Percentiles rank a stretch among this genome's conserved stretches.
phyloP scores from a whole-genome alignment of 2,113 vertebrate species.

The Sterrhoptilus dennistouni region DNA sequence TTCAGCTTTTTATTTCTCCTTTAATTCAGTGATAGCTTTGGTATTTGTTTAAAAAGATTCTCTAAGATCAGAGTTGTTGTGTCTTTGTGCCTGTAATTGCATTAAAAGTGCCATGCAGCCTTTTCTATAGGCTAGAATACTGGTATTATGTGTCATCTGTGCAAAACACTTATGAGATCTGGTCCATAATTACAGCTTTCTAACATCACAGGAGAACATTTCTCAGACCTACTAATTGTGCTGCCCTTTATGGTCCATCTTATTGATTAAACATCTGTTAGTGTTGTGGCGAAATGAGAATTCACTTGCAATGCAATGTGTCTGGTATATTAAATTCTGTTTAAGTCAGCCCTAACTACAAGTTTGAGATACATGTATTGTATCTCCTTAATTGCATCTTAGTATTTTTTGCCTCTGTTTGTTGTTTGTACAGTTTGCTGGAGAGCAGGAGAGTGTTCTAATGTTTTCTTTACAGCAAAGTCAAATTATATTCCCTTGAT shows the following conservation, averaged over 20 bases:
- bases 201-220: constrained; percentile 53
- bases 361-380: constrained; percentile 37
- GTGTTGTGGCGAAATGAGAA: constrained; percentile 52
- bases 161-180: constrained; percentile 62
- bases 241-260: constrained; percentile 60
- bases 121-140: constrained; percentile 17
- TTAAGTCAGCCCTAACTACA: constrained; percentile 38
- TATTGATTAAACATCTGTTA: constrained; percentile 69
- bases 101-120: background rate
- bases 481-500: background rate
- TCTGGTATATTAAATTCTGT: constrained; percentile 63
- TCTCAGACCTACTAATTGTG: constrained; percentile 51
- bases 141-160: constrained; percentile 58
- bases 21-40: background rate
- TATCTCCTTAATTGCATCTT: constrained; percentile 14
- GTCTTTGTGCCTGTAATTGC: background rate
- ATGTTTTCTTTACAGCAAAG: constrained; percentile 4
- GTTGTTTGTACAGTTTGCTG: constrained; percentile 6
- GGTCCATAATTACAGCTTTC: constrained; percentile 68
- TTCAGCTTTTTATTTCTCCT: background rate
- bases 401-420: background rate
- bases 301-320: constrained; percentile 42
- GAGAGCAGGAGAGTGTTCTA: background rate
- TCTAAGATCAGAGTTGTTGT: background rate
- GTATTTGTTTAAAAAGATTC: constrained; percentile 14